Base-by-base conservation (phyloP, 2,888 invertebrate species). In the Rhimphoctona megacephalus region DNA sequence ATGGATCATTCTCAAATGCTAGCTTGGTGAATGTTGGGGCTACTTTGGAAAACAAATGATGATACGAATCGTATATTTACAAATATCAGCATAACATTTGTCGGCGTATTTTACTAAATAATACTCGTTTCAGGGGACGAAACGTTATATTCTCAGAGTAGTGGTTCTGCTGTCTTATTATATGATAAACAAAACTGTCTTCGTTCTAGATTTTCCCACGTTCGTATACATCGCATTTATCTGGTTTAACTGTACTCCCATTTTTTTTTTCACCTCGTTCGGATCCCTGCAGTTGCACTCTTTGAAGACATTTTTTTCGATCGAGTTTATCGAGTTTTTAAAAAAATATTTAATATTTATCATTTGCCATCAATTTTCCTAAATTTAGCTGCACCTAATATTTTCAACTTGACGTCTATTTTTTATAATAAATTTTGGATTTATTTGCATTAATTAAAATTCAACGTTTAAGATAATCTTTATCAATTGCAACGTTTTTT, bases 21-120 rank as follows among this genome's bases (percentile, higher is more conserved):
- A 90, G 93, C 93, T 92, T 93, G 94, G 94, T 94, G 91, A 90
- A 90, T 93, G 92, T 86, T 82, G 84, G 86, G 92, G 89, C 87
- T 90, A 86, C 85, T 90, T 87, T 81, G 81, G 77, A 39, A 80
- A 57, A 67, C 64, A 36, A 77, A 64, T 70, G 30, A 70, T 78
- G 73, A 80, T 80, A 57, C 57, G 83, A 86, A 74, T 79, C 61
- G 83, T 79, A 46, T 67, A 73, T 80, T 72, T 73, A 81, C 52
- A 30, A 64, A 73, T 36, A 39, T 30, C 36, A 49, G 52, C 33
- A 77, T 86, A 86, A 86, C 86, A 81, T 81, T 81, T 64, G 73
- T 82, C 83, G 52, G 52, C 81, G 81, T 83, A 61, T 61, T 78
- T 33, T 76, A 83, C 80, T 86, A 79, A 81, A 83, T 61, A 73